phyloP scores from a whole-genome alignment of 2,113 vertebrate species.

The Macroglossus sobrinus region DNA sequence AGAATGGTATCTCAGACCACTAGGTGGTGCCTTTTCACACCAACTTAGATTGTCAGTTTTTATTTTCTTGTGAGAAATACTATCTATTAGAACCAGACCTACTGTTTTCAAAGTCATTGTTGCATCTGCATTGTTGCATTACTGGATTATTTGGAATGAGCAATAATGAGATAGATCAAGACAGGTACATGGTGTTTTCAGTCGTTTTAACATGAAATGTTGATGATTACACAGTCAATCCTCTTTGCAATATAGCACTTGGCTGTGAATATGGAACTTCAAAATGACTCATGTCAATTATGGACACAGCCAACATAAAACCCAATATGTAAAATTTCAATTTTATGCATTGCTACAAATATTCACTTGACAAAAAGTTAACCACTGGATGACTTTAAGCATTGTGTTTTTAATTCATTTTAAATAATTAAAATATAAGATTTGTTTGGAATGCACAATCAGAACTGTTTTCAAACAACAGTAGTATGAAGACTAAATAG shows the following conservation, averaged over 20 bases:
- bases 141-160: background rate
- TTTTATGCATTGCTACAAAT: background rate
- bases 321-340: background rate
- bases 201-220: background rate
- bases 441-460: constrained; percentile 3
- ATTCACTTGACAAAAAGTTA: constrained; percentile 12
- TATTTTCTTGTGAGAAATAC: background rate
- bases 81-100: background rate
- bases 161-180: background rate
- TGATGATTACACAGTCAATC: background rate
- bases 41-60: constrained; percentile 21
- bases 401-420: background rate
- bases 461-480: background rate
- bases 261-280: background rate
- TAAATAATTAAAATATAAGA: constrained; percentile 31
- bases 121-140: background rate
- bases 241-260: background rate
- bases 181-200: background rate
- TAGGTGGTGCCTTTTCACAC: background rate
- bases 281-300: background rate
- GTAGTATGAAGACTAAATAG: background rate
- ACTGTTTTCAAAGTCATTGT: background rate
- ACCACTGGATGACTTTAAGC: background rate
- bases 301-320: background rate
- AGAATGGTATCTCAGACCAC: background rate